A percentile compares a stretch with the other conserved stretches of the same genome.
These are phyloP conservation scores for Drosophila niveifrons DNA, from an alignment of 2,888 invertebrate species.

Conservation along the genomic window DNA sequence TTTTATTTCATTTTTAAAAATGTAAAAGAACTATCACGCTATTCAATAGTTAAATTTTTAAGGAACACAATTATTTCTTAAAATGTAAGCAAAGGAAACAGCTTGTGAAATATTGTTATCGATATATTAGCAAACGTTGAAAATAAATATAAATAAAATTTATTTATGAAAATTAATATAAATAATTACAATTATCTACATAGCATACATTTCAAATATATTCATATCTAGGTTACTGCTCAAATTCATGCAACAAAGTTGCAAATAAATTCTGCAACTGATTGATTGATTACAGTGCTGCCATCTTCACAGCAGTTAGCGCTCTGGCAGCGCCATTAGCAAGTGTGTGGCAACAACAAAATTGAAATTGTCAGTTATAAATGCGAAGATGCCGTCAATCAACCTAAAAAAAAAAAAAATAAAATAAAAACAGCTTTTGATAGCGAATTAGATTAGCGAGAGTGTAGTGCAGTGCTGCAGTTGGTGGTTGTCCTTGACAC, in stretches of 20 bases:
- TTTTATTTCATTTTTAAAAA: too few species aligned
- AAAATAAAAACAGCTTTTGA: background rate
- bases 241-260: background rate
- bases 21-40: too few species aligned
- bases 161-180: too few species aligned
- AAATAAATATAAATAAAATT: too few species aligned
- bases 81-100: too few species aligned
- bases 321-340: slow-evolving; percentile 13
- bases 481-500: slow-evolving; percentile 24
- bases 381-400: slow-evolving; percentile 1
- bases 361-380: slow-evolving; percentile 9
- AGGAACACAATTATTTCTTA: too few species aligned
- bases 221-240: background rate
- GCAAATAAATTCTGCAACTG: background rate
- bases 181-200: too few species aligned
- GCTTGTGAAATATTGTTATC: too few species aligned
- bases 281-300: background rate
- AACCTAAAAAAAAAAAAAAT: background rate
- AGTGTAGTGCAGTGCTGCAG: slow-evolving; percentile 12
- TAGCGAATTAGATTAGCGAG: background rate
- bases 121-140: too few species aligned
- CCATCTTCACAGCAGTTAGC: background rate
- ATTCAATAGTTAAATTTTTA: too few species aligned
- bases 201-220: too few species aligned
- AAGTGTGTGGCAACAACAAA: background rate